Conservation (phyloP, 92 coral and sea anemone genomes). For the Chrysogorgia sp. region DNA sequence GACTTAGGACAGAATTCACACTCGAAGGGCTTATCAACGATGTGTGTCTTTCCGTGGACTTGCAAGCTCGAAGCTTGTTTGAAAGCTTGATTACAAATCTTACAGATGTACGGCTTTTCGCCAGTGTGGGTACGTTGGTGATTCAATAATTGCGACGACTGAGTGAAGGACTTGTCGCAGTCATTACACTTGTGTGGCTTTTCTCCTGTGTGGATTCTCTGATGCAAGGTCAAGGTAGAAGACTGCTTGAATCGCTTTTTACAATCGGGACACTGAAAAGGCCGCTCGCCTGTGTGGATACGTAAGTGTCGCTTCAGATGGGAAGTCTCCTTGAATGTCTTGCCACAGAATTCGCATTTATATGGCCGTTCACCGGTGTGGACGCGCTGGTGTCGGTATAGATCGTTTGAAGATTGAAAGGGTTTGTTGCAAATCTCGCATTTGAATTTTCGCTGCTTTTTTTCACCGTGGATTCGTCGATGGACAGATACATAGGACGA, state of each 20-base stretch:
- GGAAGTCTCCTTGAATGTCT: conserved; percentile 57
- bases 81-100: conserved; percentile 57
- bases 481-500: conserved; percentile 55
- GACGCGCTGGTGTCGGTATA: conserved; percentile 54
- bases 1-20: conserved; percentile 62
- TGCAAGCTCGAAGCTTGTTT: conserved; percentile 52
- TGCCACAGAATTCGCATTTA: conserved; percentile 55
- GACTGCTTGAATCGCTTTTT: conserved; percentile 54
- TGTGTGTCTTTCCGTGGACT: conserved; percentile 52
- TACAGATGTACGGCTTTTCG: conserved; percentile 49
- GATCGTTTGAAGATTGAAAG: conserved; percentile 48
- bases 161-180: conserved; percentile 59
- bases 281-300: conserved; percentile 58
- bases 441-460: conserved; percentile 24
- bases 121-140: conserved; percentile 63
- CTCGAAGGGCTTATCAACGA: conserved; percentile 41
- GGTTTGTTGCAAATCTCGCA: conserved; percentile 53
- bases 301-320: conserved; percentile 52
- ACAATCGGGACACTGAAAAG: conserved; percentile 56
- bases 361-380: conserved; percentile 67
- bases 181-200: conserved; percentile 57
- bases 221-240: conserved; percentile 53
- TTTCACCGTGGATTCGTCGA: conserved; percentile 54
- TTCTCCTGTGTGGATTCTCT: conserved; percentile 52
- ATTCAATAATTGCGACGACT: conserved; percentile 48